phyloP scores from a whole-genome alignment of 2,888 invertebrate genomes.

The Glyphotaelius pellucidus region DNA sequence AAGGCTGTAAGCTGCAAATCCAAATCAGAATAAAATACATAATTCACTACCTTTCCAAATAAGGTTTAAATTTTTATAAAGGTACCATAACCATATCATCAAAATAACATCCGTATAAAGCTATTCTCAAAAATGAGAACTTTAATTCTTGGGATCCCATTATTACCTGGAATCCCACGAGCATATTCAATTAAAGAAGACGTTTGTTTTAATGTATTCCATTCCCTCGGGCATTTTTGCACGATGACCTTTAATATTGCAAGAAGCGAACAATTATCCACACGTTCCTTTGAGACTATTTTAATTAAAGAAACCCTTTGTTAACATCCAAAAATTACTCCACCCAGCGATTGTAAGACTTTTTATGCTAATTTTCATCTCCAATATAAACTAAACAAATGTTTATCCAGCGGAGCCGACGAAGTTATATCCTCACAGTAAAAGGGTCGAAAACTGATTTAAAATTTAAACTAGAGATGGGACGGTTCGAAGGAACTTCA shows the following conservation, averaged over 20 bases:
- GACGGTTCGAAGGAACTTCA: not conserved
- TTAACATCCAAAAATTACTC: conserved; percentile 32
- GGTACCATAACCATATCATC: too few species aligned
- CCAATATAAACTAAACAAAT: conserved; percentile 61
- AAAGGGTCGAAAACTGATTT: conserved; percentile 61
- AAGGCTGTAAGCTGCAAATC: too few species aligned
- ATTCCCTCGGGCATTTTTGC: not conserved
- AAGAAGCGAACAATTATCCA: conserved; percentile 33
- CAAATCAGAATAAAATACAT: too few species aligned
- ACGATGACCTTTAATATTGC: conserved; percentile 16
- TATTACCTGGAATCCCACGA: not conserved
- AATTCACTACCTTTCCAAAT: too few species aligned
- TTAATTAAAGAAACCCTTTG: conserved; percentile 42
- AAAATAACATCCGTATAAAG: too few species aligned
- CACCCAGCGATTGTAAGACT: not conserved
- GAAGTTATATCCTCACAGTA: conserved; percentile 47
- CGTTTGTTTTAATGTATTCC: not conserved
- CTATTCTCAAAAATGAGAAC: too few species aligned
- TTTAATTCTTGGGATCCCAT: not conserved
- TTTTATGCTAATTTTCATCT: conserved; percentile 59
- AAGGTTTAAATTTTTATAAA: too few species aligned
- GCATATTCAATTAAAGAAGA: not conserved
- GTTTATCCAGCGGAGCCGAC: conserved; percentile 47
- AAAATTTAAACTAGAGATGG: conserved; percentile 61
- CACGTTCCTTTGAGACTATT: conserved; percentile 12